These are phyloP conservation scores for Oreonectes daqikongensis DNA, from an alignment of 2,797 vertebrate species.

Conservation along the genomic window DNA sequence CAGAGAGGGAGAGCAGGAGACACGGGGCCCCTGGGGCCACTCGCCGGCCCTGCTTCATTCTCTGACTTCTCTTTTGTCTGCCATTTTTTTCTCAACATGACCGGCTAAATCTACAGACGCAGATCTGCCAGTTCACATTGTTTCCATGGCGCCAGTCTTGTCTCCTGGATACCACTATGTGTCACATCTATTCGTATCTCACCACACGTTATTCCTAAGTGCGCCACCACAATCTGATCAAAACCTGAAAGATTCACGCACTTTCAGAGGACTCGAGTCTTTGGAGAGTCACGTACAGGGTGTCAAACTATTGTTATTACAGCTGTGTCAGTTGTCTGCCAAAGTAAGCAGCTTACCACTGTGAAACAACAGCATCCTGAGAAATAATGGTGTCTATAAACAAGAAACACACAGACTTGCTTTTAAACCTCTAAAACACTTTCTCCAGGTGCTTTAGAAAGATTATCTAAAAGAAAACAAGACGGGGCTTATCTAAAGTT, in stretches of 20 bases:
- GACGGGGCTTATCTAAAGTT: not conserved
- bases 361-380: slow-evolving; percentile 31
- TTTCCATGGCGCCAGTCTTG: slow-evolving; percentile 57
- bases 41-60: slow-evolving; percentile 7
- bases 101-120: slow-evolving; percentile 16
- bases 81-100: slow-evolving; percentile 30
- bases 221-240: slow-evolving; percentile 31
- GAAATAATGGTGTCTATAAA: slow-evolving; percentile 12
- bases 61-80: slow-evolving; percentile 32
- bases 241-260: slow-evolving; percentile 15
- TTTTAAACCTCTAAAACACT: not conserved
- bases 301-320: slow-evolving; percentile 34
- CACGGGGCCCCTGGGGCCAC: slow-evolving; percentile 16
- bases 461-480: not conserved
- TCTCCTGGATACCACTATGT: slow-evolving; percentile 52
- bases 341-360: slow-evolving; percentile 27
- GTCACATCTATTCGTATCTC: slow-evolving; percentile 15
- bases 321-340: slow-evolving; percentile 25
- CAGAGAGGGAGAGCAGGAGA: slow-evolving; percentile 21
- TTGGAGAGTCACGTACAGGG: not conserved
- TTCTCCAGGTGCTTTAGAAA: not conserved
- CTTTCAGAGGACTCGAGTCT: slow-evolving; percentile 3
- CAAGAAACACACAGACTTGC: slow-evolving; percentile 18
- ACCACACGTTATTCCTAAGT: not conserved
- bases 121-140: slow-evolving; percentile 31